Conservation (phyloP, 2,888 invertebrate species). For the Epistrophella euchroma region DNA sequence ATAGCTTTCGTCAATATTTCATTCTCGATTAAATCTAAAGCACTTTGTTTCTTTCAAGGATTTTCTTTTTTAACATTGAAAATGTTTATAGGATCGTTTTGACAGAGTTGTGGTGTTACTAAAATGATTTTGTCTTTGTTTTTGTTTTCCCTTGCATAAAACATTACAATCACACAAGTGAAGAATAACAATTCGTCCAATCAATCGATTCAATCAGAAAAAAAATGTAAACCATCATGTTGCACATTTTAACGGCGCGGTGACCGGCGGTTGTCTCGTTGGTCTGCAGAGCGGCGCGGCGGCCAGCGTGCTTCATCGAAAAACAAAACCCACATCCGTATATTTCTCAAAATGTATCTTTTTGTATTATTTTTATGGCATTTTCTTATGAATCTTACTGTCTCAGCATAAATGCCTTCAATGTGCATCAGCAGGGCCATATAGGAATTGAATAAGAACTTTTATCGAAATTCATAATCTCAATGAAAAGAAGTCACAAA, state of each 20-base stretch:
- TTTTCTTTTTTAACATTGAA: not conserved
- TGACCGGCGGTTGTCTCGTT: no score
- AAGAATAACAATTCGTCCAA: conserved; percentile 54
- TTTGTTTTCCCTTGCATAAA: conserved; percentile 26
- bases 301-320: conserved; percentile 5
- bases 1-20: conserved; percentile 50
- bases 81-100: no score
- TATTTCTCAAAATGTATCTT: conserved; percentile 40
- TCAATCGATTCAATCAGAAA: conserved; percentile 61
- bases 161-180: conserved; percentile 23
- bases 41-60: conserved; percentile 35
- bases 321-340: conserved; percentile 26
- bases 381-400: conserved; percentile 53
- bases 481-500: conserved; percentile 70
- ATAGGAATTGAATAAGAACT: conserved; percentile 24
- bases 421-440: conserved; percentile 6
- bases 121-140: no score
- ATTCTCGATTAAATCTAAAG: conserved; percentile 68
- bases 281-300: not conserved
- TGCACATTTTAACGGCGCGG: conserved; percentile 37
- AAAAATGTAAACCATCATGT: conserved; percentile 44
- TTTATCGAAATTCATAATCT: conserved; percentile 73
- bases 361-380: conserved; percentile 32
- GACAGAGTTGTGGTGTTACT: no score
- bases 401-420: conserved; percentile 27